These are phyloP conservation scores for Portunus trituberculatus DNA, from an alignment of 1,140 invertebrate genomes.

Conservation along the genomic window DNA sequence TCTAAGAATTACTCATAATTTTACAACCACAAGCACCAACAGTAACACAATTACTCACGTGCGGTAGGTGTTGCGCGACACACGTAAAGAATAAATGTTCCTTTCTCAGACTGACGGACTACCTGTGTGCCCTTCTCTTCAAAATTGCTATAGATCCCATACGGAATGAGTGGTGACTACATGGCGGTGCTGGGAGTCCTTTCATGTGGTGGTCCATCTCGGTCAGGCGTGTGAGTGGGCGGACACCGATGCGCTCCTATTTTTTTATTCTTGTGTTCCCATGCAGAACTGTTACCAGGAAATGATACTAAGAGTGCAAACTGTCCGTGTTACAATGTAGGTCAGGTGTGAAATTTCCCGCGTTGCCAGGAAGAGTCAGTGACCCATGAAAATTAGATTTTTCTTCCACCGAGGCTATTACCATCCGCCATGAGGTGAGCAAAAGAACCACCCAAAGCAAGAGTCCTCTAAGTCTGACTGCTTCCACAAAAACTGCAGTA, in stretches of 20 bases:
- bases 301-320: not conserved
- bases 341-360: not conserved
- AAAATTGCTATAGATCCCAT: not conserved
- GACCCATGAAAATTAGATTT: not conserved
- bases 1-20: no score
- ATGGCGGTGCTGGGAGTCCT: no score
- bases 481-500: no score
- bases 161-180: no score
- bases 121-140: not conserved
- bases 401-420: no score
- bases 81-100: not conserved
- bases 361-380: not conserved
- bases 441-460: no score
- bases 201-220: no score
- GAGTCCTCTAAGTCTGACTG: no score
- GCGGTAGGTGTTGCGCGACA: not conserved
- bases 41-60: not conserved
- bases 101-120: not conserved
- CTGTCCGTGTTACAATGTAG: not conserved
- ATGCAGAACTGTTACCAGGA: not conserved
- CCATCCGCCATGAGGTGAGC: no score
- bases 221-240: no score
- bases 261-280: not conserved
- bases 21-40: not conserved
- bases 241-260: not conserved